Conservation (phyloP, 2,888 invertebrate species). For the Ypsolopha sequella region DNA sequence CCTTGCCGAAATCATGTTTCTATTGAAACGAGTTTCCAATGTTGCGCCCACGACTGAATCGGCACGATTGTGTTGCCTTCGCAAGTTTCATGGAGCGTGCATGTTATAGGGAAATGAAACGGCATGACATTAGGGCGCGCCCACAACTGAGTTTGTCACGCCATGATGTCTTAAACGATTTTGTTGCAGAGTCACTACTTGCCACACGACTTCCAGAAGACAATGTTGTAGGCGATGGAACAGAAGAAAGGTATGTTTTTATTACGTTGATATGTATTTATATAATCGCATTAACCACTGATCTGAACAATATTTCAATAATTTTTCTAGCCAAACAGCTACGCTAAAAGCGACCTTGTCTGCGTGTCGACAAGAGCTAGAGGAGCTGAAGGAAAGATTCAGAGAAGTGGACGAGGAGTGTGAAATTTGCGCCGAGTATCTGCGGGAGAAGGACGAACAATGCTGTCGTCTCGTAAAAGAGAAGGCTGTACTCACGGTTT, state of each 20-base stretch:
- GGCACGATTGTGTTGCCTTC: too few species aligned
- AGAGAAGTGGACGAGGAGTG: conserved; percentile 59
- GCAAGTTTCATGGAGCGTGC: too few species aligned
- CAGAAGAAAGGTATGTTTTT: too few species aligned
- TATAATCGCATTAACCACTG: not conserved
- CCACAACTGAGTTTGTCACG: too few species aligned
- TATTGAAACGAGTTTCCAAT: too few species aligned
- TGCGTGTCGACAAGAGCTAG: conserved; percentile 42
- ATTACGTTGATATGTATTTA: too few species aligned
- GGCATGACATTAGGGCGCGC: not conserved
- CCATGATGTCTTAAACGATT: not conserved
- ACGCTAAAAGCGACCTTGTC: conserved; percentile 38
- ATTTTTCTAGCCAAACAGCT: conserved; percentile 33
- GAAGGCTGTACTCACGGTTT: conserved; percentile 39
- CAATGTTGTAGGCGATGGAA: too few species aligned
- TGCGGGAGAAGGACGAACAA: conserved; percentile 45
- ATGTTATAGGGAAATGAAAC: too few species aligned
- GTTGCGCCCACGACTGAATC: too few species aligned
- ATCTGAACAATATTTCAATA: not conserved
- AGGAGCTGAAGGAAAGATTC: conserved; percentile 44
- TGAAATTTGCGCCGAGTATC: conserved; percentile 49
- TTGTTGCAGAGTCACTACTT: not conserved
- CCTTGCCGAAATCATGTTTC: too few species aligned
- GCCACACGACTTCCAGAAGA: not conserved
- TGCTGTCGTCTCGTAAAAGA: conserved; percentile 36